Percentiles rank a stretch among this genome's conserved stretches.
Conservation (phyloP, 2,113 vertebrate genomes). For the Psettodes erumei region DNA sequence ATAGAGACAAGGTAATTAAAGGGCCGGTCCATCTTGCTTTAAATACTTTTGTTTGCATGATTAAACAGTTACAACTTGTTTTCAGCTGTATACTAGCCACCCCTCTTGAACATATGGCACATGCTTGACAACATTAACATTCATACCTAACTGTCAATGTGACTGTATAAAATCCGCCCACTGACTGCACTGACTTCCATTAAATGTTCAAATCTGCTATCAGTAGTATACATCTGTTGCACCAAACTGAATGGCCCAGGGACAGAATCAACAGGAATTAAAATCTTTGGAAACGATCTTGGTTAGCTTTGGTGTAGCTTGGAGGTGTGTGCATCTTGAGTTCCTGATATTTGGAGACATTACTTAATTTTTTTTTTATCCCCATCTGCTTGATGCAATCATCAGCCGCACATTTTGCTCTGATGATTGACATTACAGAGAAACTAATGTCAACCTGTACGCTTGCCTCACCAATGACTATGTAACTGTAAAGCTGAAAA, state of each 20-base stretch:
- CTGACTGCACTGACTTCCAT: neutral
- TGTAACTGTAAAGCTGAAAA: too few relatives aligned
- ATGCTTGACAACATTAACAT: neutral
- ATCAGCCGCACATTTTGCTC: slow-evolving; percentile 42
- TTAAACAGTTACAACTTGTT: neutral
- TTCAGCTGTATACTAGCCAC: neutral
- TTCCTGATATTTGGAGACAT: slow-evolving; percentile 38
- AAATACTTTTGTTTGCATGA: neutral
- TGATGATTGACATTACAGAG: slow-evolving; percentile 35
- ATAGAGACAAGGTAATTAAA: neutral
- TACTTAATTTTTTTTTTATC: slow-evolving; percentile 52
- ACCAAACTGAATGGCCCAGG: neutral
- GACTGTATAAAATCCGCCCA: neutral
- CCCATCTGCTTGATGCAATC: slow-evolving; percentile 37
- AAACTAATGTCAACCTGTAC: slow-evolving; percentile 18
- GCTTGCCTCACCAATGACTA: slow-evolving; percentile 1
- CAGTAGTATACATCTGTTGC: too few relatives aligned
- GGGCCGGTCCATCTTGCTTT: neutral
- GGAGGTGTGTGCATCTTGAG: neutral
- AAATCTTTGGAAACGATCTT: too few relatives aligned
- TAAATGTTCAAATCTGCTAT: slow-evolving; percentile 14
- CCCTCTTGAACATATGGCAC: neutral
- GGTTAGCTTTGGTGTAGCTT: slow-evolving; percentile 4
- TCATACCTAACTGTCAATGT: neutral
- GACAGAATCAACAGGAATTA: neutral